These are phyloP conservation scores for Drosophila putrida DNA, from an alignment of 2,888 invertebrate species.

Conservation along the genomic window DNA sequence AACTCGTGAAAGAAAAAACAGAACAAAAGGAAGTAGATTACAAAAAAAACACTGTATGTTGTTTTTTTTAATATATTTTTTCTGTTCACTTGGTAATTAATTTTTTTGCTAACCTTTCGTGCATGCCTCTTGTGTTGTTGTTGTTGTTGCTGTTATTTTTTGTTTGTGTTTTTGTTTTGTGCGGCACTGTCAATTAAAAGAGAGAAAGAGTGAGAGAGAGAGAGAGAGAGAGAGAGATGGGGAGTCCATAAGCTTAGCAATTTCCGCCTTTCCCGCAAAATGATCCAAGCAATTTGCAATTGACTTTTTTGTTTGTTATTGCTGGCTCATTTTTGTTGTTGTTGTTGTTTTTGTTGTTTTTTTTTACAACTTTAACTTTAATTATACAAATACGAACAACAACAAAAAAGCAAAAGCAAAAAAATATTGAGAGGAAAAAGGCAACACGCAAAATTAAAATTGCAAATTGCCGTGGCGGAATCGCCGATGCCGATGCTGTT, in stretches of 20 bases:
- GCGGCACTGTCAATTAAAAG: slow-evolving; percentile 49
- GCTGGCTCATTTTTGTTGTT: slow-evolving; percentile 38
- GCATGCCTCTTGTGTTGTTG: slow-evolving; percentile 16
- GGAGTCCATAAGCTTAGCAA: slow-evolving; percentile 47
- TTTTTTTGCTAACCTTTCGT: slow-evolving; percentile 50
- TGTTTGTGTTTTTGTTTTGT: slow-evolving; percentile 32
- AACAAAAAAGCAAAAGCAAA: slow-evolving; percentile 25
- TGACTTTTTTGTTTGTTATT: slow-evolving; percentile 45
- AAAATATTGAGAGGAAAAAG: slow-evolving; percentile 30
- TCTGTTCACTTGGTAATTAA: slow-evolving; percentile 60
- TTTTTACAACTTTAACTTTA: slow-evolving; percentile 70
- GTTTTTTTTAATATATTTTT: slow-evolving; percentile 31
- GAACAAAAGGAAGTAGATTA: slow-evolving; percentile 51
- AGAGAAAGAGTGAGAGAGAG: too few species aligned
- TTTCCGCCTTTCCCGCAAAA: slow-evolving; percentile 71
- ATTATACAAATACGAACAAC: slow-evolving; percentile 49
- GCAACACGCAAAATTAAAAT: slow-evolving; percentile 68
- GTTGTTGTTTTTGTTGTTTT: slow-evolving; percentile 27
- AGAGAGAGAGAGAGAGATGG: slow-evolving; percentile 22
- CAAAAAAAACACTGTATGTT: slow-evolving; percentile 36
- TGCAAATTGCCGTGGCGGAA: slow-evolving; percentile 59
- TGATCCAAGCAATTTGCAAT: slow-evolving; percentile 59
- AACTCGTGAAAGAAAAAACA: slow-evolving; percentile 35
- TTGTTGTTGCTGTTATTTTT: slow-evolving; percentile 31
- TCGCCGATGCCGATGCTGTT: slow-evolving; percentile 30